Evolutionary conservation across 2,113 vertebrate genomes (phyloP).

Genomic region (Connochaetes taurinus): DNA sequence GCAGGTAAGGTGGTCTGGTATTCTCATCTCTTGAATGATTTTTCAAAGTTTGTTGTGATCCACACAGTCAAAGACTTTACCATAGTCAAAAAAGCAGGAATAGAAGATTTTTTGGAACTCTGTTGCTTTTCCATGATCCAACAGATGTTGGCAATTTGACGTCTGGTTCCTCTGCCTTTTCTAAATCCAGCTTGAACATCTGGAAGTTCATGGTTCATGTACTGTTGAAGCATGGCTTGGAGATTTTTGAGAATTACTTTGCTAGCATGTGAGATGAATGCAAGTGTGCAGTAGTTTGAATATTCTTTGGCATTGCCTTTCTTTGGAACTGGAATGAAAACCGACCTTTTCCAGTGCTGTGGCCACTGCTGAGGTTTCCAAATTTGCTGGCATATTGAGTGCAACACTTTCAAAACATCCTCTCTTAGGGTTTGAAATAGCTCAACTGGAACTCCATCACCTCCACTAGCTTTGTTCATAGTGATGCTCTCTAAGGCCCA

Average conservation of each 20-base stretch:
- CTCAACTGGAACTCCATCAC: background rate
- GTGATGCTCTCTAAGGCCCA: background rate
- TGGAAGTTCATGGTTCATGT: background rate
- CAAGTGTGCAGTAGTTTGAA: background rate
- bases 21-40: background rate
- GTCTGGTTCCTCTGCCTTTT: background rate
- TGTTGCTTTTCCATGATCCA: background rate
- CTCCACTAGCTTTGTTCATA: background rate
- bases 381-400: background rate
- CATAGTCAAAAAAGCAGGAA: background rate
- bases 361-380: background rate
- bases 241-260: background rate
- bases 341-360: background rate
- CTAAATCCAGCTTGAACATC: background rate
- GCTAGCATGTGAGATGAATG: background rate
- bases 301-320: background rate
- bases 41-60: background rate
- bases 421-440: background rate
- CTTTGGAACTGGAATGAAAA: background rate
- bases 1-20: background rate
- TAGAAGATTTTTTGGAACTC: background rate
- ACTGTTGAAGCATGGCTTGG: background rate
- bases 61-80: background rate
- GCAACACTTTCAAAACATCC: background rate
- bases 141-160: background rate